Percentiles rank a stretch among this genome's conserved stretches.
Conservation (phyloP, 2,888 invertebrate genomes). For the Xestia rhomboidea region DNA sequence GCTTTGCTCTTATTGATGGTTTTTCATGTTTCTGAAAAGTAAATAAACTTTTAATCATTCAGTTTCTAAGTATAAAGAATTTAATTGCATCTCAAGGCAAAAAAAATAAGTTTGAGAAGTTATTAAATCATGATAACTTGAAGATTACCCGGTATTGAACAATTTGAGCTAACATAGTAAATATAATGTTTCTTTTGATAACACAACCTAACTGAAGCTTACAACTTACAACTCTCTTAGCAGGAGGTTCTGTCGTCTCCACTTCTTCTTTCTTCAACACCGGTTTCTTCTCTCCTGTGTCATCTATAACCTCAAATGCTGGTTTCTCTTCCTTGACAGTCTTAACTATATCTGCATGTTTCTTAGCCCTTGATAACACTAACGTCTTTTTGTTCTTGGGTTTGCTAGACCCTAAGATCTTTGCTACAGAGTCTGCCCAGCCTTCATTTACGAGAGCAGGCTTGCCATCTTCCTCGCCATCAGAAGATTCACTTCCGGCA, state of each 20-base stretch:
- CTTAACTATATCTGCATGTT: constrained; percentile 90
- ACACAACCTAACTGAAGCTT: neutral
- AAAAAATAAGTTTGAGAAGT: neutral
- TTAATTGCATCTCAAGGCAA: neutral
- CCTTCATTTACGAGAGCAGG: constrained; percentile 90
- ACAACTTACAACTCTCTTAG: constrained; percentile 82
- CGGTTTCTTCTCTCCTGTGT: constrained; percentile 86
- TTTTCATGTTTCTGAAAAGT: constrained; percentile 91
- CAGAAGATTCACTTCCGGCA: constrained; percentile 66
- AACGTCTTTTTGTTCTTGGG: constrained; percentile 94
- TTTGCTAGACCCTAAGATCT: constrained; percentile 94
- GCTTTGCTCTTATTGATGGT: constrained; percentile 93
- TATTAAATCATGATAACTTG: neutral
- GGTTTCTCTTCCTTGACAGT: constrained; percentile 86
- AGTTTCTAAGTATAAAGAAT: neutral
- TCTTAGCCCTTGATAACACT: constrained; percentile 95
- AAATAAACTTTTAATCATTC: neutral
- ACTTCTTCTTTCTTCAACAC: constrained; percentile 77
- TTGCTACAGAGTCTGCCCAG: constrained; percentile 96
- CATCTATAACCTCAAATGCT: constrained; percentile 93
- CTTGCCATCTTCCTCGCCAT: constrained; percentile 61
- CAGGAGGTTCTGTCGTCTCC: constrained; percentile 75
- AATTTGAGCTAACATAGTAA: neutral
- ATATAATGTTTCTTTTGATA: neutral
- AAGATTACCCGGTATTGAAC: neutral